A percentile compares a stretch with the other conserved stretches of the same genome.
Evolutionary conservation across 2,113 vertebrate species (phyloP).

Genomic region (chimpanzee (Pan troglodytes)): NHGRI_mPanTro3-v2.1_pri NC_072413.2:83782001-83782500

Average conservation of each 20-base stretch:
- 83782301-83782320: background rate
- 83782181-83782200: background rate
- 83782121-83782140: background rate
- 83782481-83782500: conserved; percentile 11
- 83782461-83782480: conserved; percentile 53
- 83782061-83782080: background rate
- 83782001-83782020: background rate
- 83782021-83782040: background rate
- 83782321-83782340: background rate
- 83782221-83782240: background rate
- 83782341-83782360: background rate
- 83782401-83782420: background rate
- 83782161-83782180: background rate
- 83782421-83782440: conserved; percentile 3
- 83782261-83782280: background rate
- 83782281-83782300: background rate
- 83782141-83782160: background rate
- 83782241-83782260: background rate
- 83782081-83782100: background rate
- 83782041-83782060: background rate
- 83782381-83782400: background rate
- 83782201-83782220: background rate
- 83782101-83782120: background rate
- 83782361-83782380: background rate
- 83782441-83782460: background rate